phyloP scores from a whole-genome alignment of 2,888 invertebrate species.

The Helleia helle region DNA sequence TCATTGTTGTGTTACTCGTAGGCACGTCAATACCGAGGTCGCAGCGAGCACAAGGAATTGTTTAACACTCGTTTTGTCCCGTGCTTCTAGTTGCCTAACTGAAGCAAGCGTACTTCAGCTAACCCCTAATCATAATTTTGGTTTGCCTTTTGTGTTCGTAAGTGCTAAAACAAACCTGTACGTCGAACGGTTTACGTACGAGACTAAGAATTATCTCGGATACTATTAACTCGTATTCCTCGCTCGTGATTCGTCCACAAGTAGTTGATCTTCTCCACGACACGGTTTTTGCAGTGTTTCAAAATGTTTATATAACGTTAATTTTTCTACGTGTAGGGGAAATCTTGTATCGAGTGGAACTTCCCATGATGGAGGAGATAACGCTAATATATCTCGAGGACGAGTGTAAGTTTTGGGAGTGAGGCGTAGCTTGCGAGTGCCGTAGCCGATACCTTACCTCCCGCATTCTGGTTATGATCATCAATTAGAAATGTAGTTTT shows the following conservation, averaged over 20 bases:
- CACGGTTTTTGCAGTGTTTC: constrained; percentile 31
- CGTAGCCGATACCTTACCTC: constrained; percentile 74
- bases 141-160: constrained; percentile 50
- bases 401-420: constrained; percentile 80
- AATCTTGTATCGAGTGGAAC: constrained; percentile 95
- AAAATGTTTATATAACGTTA: constrained; percentile 67
- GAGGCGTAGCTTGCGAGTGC: constrained; percentile 80
- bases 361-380: constrained; percentile 94
- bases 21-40: constrained; percentile 31
- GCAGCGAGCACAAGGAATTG: constrained; percentile 50
- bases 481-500: constrained; percentile 73
- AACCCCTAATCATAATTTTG: constrained; percentile 35
- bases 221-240: background rate
- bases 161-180: constrained; percentile 40
- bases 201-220: background rate
- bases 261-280: constrained; percentile 24
- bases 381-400: constrained; percentile 95
- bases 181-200: constrained; percentile 1
- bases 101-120: constrained; percentile 33
- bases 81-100: constrained; percentile 72
- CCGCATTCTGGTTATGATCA: constrained; percentile 76
- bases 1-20: constrained; percentile 33
- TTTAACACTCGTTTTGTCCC: constrained; percentile 44
- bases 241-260: constrained; percentile 1
- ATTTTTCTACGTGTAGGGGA: constrained; percentile 80